Evolutionary conservation across 2,113 vertebrate genomes (phyloP), one percentile per base, ranked within the genome.

Genomic region (Actinemys pallida): DNA sequence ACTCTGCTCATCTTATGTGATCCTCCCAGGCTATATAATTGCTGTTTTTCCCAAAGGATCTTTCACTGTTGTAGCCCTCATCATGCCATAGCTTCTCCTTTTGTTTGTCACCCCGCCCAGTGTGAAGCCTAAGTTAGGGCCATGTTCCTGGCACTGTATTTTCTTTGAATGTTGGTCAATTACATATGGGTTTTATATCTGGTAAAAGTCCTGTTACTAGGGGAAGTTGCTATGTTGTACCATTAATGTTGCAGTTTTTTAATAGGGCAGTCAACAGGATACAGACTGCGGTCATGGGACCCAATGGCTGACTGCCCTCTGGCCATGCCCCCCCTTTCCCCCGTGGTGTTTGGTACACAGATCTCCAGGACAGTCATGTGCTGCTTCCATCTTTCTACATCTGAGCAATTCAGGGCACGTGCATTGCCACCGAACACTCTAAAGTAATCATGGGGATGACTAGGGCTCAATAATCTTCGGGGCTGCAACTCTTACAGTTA

Each of bases 1-100:
- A 25, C 72, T 13, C 20, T 27, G 2, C 10, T 29, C 9, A 45
- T 2, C 24, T 54, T 0, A 1, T 10, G 49, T 78, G 47, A 56
- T 35, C 56, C 76, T 13, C 42, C 25, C 5, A 42, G 75, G 42
- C 42, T 76, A 25, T 47, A 42, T 76, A 45, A 25, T 47, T 45
- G 75, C 42, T 76, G 10, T 76, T 42, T 42, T 45, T n/a, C 25
- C 3, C 65, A 16, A 59, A n/a, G 57, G 54, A 49, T 47, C 42
- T 78, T 85, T 29, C 42, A 25, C 42, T 22, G 65, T 52, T 35
- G 14, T 27, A 16, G 52, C 12, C 11, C 50, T 69, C 45, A 16
- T 54, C 17, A 80, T 89, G 57, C 35, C 72, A 76, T 6, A 22
- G 4, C 47, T 49, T 96, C 31, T 94, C 78, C 83, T 92, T 42